Conservation (phyloP, 2,888 invertebrate genomes). For the Campopleginae sp. region DNA sequence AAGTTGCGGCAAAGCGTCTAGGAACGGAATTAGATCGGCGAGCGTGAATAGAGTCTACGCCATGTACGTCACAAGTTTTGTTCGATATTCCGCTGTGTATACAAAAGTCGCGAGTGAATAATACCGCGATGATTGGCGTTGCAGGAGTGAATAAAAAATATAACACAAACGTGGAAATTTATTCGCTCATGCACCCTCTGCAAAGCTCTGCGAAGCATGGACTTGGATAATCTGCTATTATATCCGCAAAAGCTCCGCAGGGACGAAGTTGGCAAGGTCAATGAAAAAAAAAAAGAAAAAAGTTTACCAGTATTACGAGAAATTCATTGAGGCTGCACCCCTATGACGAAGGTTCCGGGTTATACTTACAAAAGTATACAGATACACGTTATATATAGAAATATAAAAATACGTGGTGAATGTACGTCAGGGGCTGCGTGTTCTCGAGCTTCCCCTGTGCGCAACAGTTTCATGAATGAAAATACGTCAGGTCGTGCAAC, state of each 20-base stretch:
- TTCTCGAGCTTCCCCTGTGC: conserved; percentile 47
- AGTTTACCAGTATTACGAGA: not conserved
- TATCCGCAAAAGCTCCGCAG: not conserved
- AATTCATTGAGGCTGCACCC: conserved; percentile 4
- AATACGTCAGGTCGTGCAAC: conserved; percentile 51
- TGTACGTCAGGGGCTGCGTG: conserved; percentile 42
- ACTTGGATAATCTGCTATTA: not conserved
- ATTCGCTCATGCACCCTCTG: not conserved
- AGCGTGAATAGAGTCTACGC: not conserved
- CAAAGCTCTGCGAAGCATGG: not conserved
- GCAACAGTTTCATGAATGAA: conserved; percentile 60
- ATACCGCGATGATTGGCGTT: not conserved
- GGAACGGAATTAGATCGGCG: not conserved
- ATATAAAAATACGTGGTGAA: not conserved
- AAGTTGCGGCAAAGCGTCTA: not conserved
- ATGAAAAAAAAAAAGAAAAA: not conserved
- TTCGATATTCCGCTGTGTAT: conserved; percentile 1
- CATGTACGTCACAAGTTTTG: conserved; percentile 10
- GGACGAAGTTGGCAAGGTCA: conserved; percentile 4
- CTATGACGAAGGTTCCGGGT: conserved; percentile 12
- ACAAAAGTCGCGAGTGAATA: not conserved
- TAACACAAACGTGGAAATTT: conserved; percentile 22
- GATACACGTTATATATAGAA: not conserved
- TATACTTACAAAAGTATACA: not conserved
- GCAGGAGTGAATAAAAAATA: conserved; percentile 7